Evolutionary conservation across 2,113 vertebrate species (phyloP).

Genomic region (Semnornis frantzii): DNA sequence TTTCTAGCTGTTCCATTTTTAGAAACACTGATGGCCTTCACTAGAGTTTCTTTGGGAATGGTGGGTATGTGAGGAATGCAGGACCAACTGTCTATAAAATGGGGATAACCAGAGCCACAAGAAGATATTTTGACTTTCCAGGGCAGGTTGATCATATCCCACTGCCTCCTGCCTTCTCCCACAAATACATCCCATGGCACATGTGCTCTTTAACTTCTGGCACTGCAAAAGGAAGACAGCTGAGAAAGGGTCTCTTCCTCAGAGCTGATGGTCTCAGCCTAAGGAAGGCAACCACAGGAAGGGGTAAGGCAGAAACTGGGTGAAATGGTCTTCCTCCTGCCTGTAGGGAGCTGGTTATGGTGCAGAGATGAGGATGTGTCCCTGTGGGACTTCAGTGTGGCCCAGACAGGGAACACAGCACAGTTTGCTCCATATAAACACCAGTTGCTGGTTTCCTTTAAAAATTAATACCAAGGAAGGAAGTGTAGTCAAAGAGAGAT

Average conservation of each 20-base stretch:
- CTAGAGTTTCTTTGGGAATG: constrained; percentile 39
- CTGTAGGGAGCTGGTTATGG: not conserved
- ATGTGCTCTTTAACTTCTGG: not conserved
- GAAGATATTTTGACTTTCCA: not conserved
- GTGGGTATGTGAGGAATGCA: constrained; percentile 48
- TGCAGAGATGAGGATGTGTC: not conserved
- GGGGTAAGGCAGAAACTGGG: not conserved
- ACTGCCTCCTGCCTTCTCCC: not conserved
- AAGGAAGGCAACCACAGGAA: not conserved
- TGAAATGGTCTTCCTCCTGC: not conserved
- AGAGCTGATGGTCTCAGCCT: fast-evolving
- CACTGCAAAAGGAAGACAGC: not conserved
- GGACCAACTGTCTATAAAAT: not conserved
- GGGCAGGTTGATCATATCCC: not conserved
- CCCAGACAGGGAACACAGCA: not conserved
- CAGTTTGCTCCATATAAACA: not conserved
- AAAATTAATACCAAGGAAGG: not conserved
- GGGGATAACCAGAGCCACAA: not conserved
- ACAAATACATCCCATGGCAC: fast-evolving
- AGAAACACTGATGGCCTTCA: constrained; percentile 38
- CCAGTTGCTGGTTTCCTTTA: not conserved
- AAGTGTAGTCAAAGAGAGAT: constrained; percentile 5
- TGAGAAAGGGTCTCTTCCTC: not conserved
- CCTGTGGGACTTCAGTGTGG: not conserved
- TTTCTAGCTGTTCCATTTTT: constrained; percentile 31